A percentile compares a stretch with the other conserved stretches of the same genome.
Evolutionary conservation across 2,888 invertebrate genomes (phyloP).

Genomic region (Chymomyza amoena): DNA sequence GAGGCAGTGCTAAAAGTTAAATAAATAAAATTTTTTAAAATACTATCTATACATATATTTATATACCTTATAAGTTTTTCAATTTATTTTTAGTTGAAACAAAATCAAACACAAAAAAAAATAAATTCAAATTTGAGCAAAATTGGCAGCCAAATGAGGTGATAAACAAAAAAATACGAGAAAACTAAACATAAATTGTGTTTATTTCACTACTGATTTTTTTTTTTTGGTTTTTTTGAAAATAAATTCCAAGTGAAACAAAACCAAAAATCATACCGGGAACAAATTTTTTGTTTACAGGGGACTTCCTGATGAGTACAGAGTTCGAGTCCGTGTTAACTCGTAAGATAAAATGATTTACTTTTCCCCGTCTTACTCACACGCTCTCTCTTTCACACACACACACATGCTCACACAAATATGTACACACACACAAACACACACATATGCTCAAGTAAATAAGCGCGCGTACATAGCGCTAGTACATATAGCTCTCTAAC

Average conservation of each 20-base stretch:
- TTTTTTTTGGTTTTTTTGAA: constrained; percentile 12
- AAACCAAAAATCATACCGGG: constrained; percentile 70
- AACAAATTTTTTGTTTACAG: constrained; percentile 79
- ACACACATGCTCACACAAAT: constrained; percentile 6
- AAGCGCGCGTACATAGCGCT: constrained; percentile 17
- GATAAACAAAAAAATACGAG: constrained; percentile 23
- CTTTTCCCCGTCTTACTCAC: constrained; percentile 55
- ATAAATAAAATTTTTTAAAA: background rate
- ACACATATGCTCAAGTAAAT: constrained; percentile 16
- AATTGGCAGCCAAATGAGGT: background rate
- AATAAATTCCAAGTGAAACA: constrained; percentile 35
- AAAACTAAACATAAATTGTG: constrained; percentile 22
- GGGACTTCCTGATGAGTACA: constrained; percentile 88
- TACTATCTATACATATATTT: constrained; percentile 34
- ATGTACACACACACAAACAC: constrained; percentile 7
- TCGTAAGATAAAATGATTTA: constrained; percentile 84
- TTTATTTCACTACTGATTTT: constrained; percentile 3
- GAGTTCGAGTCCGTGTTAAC: constrained; percentile 91
- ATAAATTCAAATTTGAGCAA: background rate
- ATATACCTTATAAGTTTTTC: constrained; percentile 14
- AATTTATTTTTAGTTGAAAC: constrained; percentile 20
- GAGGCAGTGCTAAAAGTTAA: constrained; percentile 4
- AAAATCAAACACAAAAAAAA: constrained; percentile 10
- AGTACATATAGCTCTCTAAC: background rate
- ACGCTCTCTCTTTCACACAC: constrained; percentile 48